phyloP scores from a whole-genome alignment of 2,888 invertebrate species.

The Syritta pipiens region DNA sequence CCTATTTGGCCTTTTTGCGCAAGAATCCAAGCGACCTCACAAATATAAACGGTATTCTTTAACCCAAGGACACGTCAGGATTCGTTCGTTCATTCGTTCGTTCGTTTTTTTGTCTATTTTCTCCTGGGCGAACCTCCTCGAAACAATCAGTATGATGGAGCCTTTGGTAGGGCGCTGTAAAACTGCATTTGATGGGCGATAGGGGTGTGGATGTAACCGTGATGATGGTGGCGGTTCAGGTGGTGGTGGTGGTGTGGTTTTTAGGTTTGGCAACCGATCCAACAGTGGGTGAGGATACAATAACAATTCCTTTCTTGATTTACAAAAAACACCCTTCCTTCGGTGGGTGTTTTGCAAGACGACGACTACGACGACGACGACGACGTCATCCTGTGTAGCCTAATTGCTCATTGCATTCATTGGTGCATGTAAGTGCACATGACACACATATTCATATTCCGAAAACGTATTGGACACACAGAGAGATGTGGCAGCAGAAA shows the following conservation, averaged over 20 bases:
- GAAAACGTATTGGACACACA: slow-evolving; percentile 61
- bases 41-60: slow-evolving; percentile 64
- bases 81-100: neutral
- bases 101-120: slow-evolving; percentile 25
- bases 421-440: slow-evolving; percentile 68
- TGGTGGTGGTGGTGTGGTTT: slow-evolving; percentile 49
- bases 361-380: no score
- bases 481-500: slow-evolving; percentile 22
- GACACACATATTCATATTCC: slow-evolving; percentile 67
- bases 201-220: slow-evolving; percentile 50
- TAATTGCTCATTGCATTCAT: slow-evolving; percentile 69
- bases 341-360: slow-evolving; percentile 45
- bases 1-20: slow-evolving; percentile 65
- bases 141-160: slow-evolving; percentile 66
- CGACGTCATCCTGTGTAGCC: slow-evolving; percentile 62
- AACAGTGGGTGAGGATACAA: slow-evolving; percentile 26
- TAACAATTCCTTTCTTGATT: slow-evolving; percentile 56
- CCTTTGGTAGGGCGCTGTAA: slow-evolving; percentile 53
- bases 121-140: slow-evolving; percentile 56
- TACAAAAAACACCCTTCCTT: slow-evolving; percentile 8
- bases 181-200: slow-evolving; percentile 57
- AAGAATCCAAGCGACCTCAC: slow-evolving; percentile 63
- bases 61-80: slow-evolving; percentile 60
- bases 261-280: slow-evolving; percentile 58
- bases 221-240: slow-evolving; percentile 2